phyloP scores from a whole-genome alignment of 2,113 vertebrate species.

The Donacobius atricapilla region DNA sequence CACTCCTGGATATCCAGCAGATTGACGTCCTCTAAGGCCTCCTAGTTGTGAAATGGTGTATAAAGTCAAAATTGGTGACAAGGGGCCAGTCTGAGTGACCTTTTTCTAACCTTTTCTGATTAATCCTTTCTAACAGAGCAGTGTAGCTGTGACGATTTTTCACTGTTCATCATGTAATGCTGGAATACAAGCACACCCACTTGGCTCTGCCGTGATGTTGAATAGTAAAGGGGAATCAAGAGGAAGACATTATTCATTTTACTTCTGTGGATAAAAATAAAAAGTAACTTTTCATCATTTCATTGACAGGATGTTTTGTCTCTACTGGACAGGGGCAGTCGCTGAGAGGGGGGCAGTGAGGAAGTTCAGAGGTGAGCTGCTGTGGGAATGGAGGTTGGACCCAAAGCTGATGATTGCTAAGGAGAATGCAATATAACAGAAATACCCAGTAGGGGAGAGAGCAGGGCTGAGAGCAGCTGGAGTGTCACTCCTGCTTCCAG shows the following conservation, averaged over 20 bases:
- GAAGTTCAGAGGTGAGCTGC: background rate
- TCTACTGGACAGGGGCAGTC: background rate
- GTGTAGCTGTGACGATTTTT: background rate
- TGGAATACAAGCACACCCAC: background rate
- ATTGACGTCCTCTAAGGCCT: background rate
- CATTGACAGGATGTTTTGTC: background rate
- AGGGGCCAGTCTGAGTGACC: background rate
- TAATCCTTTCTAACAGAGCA: background rate
- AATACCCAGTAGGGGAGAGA: background rate
- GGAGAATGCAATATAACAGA: background rate
- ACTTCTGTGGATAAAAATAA: background rate
- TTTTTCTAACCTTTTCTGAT: background rate
- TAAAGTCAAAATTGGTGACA: conserved; percentile 23
- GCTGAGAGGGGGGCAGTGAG: background rate
- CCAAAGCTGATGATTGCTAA: background rate
- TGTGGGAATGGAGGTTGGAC: background rate
- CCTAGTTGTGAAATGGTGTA: conserved; percentile 38
- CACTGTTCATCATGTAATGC: background rate
- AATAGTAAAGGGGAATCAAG: background rate
- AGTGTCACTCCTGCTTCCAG: background rate
- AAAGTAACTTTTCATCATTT: background rate
- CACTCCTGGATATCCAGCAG: conserved; percentile 1
- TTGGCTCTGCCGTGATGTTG: background rate
- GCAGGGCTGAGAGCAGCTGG: background rate
- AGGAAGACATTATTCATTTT: background rate